These are phyloP conservation scores for Torymus aiolomorphi DNA, from an alignment of 2,888 invertebrate genomes.

Conservation along the genomic window DNA sequence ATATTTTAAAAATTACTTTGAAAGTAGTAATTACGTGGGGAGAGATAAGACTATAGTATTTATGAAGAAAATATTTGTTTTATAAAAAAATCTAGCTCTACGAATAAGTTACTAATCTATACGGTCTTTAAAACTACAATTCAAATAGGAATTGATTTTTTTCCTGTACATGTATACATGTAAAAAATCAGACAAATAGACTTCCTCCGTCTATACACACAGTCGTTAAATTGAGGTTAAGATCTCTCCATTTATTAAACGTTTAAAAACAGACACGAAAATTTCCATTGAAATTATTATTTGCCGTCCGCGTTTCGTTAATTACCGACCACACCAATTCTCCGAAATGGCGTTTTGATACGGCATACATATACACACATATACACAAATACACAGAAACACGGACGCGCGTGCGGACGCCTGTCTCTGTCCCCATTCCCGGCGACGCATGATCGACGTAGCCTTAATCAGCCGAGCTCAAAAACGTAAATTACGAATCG, in stretches of 20 bases:
- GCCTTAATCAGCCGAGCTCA: slow-evolving; percentile 37
- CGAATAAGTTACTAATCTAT: too few species aligned
- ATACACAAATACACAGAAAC: background rate
- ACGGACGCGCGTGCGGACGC: too few species aligned
- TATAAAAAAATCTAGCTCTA: too few species aligned
- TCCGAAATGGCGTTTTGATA: slow-evolving; percentile 31
- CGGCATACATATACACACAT: background rate
- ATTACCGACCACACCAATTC: slow-evolving; percentile 9
- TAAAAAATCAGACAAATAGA: background rate
- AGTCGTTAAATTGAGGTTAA: slow-evolving; percentile 9
- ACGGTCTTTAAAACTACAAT: too few species aligned
- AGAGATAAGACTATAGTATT: too few species aligned
- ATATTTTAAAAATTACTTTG: too few species aligned
- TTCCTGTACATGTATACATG: background rate
- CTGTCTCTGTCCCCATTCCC: background rate
- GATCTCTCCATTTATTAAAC: background rate
- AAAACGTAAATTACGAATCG: slow-evolving; percentile 48
- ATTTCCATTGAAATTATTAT: slow-evolving; percentile 1
- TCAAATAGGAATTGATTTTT: background rate
- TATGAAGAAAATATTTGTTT: too few species aligned
- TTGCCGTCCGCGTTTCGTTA: slow-evolving; percentile 16
- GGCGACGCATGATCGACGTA: slow-evolving; percentile 3
- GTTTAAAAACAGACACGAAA: background rate
- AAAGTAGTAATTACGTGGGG: too few species aligned
- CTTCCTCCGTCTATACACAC: background rate